Percentiles rank a stretch among this genome's conserved stretches.
Conservation (phyloP, 2,888 invertebrate species). For the Caenorhabditis sp. region DNA sequence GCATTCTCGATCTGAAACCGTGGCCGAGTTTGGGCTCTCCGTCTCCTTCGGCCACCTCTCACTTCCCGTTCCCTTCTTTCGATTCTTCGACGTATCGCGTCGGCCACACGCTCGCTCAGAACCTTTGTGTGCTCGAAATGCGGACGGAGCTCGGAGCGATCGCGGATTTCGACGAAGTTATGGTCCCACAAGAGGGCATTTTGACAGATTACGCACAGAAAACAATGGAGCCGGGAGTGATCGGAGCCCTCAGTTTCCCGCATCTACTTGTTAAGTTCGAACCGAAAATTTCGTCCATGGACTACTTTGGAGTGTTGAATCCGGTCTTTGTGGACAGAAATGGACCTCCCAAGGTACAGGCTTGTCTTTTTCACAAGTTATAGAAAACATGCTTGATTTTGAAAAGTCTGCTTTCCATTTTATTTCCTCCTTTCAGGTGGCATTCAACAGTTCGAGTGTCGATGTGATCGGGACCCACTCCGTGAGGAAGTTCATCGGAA, state of each 20-base stretch:
- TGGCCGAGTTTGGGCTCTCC: conserved; percentile 43
- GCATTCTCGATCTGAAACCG: conserved; percentile 21
- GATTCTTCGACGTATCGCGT: conserved; percentile 63
- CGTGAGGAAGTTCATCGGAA: conserved; percentile 29
- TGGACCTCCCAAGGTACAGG: conserved; percentile 46
- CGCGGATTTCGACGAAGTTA: conserved; percentile 68
- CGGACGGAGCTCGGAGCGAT: conserved; percentile 51
- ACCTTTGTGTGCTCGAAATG: conserved; percentile 64
- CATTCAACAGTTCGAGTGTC: conserved; percentile 30
- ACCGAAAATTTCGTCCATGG: conserved; percentile 22
- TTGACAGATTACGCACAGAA: conserved; percentile 7
- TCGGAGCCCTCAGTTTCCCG: conserved; percentile 38
- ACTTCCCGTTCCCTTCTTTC: conserved; percentile 15
- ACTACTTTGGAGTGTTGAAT: conserved; percentile 17
- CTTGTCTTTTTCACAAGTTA: neutral
- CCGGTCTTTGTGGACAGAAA: conserved; percentile 29
- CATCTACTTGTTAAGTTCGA: conserved; percentile 40
- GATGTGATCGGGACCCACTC: conserved; percentile 37
- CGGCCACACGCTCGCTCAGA: conserved; percentile 66
- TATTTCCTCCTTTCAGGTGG: conserved; percentile 14
- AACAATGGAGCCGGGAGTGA: neutral
- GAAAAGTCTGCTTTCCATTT: no score
- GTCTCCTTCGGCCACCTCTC: conserved; percentile 1
- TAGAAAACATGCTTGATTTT: neutral
- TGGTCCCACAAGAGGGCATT: conserved; percentile 5